Evolutionary conservation across 2,888 invertebrate genomes (phyloP).

Genomic region (Brachyptera putata): DNA sequence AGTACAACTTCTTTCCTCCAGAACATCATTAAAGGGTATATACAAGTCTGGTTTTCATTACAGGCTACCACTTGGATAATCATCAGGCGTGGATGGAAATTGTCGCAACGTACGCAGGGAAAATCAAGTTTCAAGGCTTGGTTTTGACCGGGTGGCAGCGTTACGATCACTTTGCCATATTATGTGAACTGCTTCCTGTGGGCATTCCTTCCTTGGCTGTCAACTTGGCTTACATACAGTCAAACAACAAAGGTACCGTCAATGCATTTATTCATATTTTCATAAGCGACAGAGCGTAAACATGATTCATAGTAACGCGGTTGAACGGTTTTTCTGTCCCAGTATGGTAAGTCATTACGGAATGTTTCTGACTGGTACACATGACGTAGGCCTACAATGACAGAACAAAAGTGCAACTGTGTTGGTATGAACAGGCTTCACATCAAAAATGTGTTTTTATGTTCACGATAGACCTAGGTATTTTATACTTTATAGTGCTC

Average conservation of each 20-base stretch:
- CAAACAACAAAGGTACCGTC: too few species aligned
- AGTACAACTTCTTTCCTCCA: too few species aligned
- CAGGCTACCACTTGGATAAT: conserved; percentile 62
- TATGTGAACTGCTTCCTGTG: conserved; percentile 61
- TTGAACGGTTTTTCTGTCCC: background rate
- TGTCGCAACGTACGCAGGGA: conserved; percentile 50
- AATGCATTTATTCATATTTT: background rate
- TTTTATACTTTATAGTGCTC: too few species aligned
- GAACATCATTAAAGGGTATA: too few species aligned
- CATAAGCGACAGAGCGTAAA: background rate
- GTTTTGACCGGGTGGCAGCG: conserved; percentile 70
- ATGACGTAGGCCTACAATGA: too few species aligned
- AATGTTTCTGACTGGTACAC: too few species aligned
- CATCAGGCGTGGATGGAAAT: conserved; percentile 66
- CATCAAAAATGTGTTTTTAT: too few species aligned
- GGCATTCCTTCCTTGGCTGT: conserved; percentile 59
- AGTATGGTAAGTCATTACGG: too few species aligned
- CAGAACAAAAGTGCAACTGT: too few species aligned
- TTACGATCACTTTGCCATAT: conserved; percentile 60
- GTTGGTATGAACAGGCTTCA: too few species aligned
- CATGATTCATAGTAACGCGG: background rate
- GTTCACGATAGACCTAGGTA: too few species aligned
- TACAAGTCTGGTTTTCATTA: background rate
- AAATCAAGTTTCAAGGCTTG: conserved; percentile 57
- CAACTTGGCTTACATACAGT: conserved; percentile 47